Evolutionary conservation across 2,113 vertebrate species (phyloP).

Genomic region (Cynoglossus semilaevis): DNA sequence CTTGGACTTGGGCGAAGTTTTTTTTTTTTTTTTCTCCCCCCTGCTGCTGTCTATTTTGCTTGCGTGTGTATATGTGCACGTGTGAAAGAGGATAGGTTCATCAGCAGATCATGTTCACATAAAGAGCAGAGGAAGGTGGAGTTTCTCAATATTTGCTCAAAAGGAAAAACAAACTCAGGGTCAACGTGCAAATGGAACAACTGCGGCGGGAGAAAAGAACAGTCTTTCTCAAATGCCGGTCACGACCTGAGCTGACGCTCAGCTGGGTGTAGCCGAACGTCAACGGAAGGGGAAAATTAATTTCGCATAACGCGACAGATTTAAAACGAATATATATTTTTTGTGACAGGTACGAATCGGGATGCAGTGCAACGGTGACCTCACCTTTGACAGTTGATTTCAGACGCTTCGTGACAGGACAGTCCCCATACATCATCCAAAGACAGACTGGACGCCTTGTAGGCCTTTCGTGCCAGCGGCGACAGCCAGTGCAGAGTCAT

Average conservation of each 20-base stretch:
- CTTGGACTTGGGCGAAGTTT: too few relatives aligned
- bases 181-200: neutral
- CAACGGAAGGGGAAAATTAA: too few relatives aligned
- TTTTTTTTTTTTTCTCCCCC: too few relatives aligned
- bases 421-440: conserved; percentile 79
- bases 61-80: conserved; percentile 1
- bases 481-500: conserved; percentile 83
- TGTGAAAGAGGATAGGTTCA: conserved; percentile 7
- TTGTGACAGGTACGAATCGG: too few relatives aligned
- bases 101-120: neutral
- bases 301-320: too few relatives aligned
- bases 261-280: too few relatives aligned
- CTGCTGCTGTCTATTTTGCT: too few relatives aligned
- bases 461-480: conserved; percentile 75
- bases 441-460: conserved; percentile 69
- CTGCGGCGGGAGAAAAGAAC: conserved; percentile 10
- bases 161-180: conserved; percentile 9
- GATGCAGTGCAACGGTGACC: conserved; percentile 16
- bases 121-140: neutral
- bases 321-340: too few relatives aligned
- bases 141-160: conserved; percentile 25
- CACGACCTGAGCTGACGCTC: too few relatives aligned
- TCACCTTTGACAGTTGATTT: conserved; percentile 80
- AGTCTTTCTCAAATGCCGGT: too few relatives aligned
- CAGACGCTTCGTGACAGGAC: conserved; percentile 79